Evolutionary conservation across 2,113 vertebrate species (phyloP).

Genomic region (Nothocercus nigrocapillus): DNA sequence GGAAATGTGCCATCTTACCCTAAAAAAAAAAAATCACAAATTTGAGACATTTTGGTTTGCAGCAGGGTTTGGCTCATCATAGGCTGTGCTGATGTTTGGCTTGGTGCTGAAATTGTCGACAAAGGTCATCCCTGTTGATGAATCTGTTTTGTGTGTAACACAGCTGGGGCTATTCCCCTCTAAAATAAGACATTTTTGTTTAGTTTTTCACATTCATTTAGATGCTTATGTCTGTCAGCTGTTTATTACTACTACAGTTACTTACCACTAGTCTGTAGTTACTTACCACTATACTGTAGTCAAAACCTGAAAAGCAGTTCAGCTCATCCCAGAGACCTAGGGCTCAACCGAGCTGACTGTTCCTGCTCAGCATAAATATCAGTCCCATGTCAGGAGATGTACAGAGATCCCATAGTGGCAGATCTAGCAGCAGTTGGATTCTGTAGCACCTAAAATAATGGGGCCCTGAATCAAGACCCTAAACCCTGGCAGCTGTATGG

Average conservation of each 20-base stretch:
- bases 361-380: neutral
- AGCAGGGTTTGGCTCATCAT: neutral
- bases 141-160: fast-evolving
- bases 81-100: neutral
- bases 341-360: neutral
- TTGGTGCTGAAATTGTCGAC: neutral
- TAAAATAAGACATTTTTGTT: neutral
- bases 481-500: fast-evolving
- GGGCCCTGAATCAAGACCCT: neutral
- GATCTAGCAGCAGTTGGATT: neutral
- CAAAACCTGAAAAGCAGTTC: neutral
- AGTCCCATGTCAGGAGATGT: neutral
- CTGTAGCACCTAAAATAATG: neutral
- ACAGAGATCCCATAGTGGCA: neutral
- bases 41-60: neutral
- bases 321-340: neutral
- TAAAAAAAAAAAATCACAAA: neutral
- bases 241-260: neutral
- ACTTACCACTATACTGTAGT: neutral
- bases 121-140: fast-evolving
- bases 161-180: neutral
- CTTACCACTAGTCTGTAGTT: neutral
- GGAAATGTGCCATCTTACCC: neutral
- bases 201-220: neutral
- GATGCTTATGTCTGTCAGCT: neutral